Evolutionary conservation across 2,113 vertebrate species (phyloP).

Genomic region (Rhinolophus sinicus): DNA sequence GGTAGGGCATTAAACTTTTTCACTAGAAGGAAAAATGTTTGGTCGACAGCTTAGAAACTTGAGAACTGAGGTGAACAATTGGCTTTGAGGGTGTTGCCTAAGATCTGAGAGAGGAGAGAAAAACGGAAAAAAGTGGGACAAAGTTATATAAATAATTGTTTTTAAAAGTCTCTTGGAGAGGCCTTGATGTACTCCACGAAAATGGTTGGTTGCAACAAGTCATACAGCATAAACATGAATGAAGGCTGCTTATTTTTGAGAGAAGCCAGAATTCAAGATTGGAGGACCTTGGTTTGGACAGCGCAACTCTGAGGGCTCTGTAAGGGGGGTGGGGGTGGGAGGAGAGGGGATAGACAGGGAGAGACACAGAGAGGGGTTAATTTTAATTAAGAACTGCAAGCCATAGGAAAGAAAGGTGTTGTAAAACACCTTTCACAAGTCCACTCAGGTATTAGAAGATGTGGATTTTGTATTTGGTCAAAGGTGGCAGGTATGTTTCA

Average conservation of each 20-base stretch:
- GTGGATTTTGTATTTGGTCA: neutral
- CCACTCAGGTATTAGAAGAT: neutral
- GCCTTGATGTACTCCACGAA: neutral
- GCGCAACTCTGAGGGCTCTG: neutral
- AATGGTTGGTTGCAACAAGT: neutral
- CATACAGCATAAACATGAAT: neutral
- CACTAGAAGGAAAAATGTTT: neutral
- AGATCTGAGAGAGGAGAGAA: neutral
- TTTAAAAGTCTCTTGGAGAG: neutral
- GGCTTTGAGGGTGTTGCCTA: neutral
- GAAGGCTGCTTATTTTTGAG: neutral
- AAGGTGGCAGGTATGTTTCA: neutral
- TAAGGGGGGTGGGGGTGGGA: neutral
- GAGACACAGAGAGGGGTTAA: no score
- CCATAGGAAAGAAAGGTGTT: neutral
- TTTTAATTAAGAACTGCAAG: neutral
- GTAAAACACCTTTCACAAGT: neutral
- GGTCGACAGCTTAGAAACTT: neutral
- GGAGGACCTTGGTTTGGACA: neutral
- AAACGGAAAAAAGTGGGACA: neutral
- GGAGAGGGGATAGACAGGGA: no score
- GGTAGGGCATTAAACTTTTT: constrained; percentile 5
- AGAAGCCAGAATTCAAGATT: neutral
- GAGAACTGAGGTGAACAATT: neutral
- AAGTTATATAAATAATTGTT: neutral